A percentile compares a stretch with the other conserved stretches of the same genome.
Evolutionary conservation across 2,797 vertebrate genomes (phyloP).

Genomic region (Glyptemys insculpta): DNA sequence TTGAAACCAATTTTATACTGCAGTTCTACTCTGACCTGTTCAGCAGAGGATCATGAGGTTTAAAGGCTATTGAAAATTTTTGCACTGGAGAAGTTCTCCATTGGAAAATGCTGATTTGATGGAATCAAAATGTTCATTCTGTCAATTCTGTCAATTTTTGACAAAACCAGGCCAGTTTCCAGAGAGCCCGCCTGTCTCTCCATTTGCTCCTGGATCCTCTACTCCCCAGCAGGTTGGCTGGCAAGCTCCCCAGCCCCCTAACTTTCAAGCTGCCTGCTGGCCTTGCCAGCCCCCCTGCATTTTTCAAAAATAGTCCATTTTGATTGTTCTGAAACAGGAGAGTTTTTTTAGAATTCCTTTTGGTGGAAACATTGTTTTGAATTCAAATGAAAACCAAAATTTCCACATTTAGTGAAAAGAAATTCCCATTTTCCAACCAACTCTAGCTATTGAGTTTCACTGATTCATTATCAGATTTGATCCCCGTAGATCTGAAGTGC

Average conservation of each 20-base stretch:
- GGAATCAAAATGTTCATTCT: neutral
- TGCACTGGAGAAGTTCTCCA: neutral
- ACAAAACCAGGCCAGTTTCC: neutral
- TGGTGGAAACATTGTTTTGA: neutral
- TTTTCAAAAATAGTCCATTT: neutral
- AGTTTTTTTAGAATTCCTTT: neutral
- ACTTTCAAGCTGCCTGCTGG: neutral
- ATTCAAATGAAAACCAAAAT: neutral
- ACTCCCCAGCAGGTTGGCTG: neutral
- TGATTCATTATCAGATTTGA: neutral
- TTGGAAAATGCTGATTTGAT: neutral
- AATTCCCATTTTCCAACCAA: neutral
- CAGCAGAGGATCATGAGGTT: neutral
- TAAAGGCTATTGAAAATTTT: neutral
- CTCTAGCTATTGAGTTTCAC: too few species aligned
- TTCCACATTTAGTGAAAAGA: neutral
- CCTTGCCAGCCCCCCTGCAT: neutral
- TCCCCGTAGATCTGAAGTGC: neutral
- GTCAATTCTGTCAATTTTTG: conserved; percentile 1
- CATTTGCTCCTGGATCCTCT: neutral
- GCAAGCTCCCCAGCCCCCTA: neutral
- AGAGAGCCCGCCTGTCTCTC: neutral
- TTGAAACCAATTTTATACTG: neutral
- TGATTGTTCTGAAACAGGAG: neutral
- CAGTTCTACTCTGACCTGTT: neutral